Conservation (phyloP, 2,888 invertebrate species). For the Pristionchus arcanus region DNA sequence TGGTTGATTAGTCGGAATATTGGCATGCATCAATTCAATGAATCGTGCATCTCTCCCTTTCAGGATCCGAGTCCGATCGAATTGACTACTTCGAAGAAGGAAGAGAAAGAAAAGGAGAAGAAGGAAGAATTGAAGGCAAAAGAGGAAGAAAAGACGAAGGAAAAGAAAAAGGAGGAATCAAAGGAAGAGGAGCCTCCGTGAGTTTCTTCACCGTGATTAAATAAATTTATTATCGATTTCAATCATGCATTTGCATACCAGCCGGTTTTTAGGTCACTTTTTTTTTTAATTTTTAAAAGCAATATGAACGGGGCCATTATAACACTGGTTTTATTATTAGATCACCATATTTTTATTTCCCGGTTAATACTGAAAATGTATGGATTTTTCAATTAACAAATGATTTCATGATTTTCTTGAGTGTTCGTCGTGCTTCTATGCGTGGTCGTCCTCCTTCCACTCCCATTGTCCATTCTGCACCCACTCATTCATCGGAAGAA, state of each 20-base stretch:
- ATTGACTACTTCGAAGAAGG: slow-evolving; percentile 23
- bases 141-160: not conserved
- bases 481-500: not conserved
- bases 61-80: slow-evolving; percentile 22
- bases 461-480: not conserved
- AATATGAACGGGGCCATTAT: too few relatives aligned
- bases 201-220: not conserved
- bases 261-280: too few relatives aligned
- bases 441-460: not conserved
- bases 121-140: not conserved
- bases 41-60: not conserved
- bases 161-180: not conserved
- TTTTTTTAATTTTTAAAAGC: too few relatives aligned
- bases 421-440: not conserved
- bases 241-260: too few relatives aligned
- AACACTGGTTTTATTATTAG: too few relatives aligned
- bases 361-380: too few relatives aligned
- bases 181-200: not conserved
- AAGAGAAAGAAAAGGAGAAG: slow-evolving; percentile 1
- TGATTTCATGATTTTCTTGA: too few relatives aligned
- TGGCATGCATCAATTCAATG: not conserved
- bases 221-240: not conserved
- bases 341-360: too few relatives aligned
- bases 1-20: not conserved
- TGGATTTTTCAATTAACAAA: too few relatives aligned